Conservation (phyloP, 92 coral and sea anemone species). For the Umimayanthus chanpuru region DNA sequence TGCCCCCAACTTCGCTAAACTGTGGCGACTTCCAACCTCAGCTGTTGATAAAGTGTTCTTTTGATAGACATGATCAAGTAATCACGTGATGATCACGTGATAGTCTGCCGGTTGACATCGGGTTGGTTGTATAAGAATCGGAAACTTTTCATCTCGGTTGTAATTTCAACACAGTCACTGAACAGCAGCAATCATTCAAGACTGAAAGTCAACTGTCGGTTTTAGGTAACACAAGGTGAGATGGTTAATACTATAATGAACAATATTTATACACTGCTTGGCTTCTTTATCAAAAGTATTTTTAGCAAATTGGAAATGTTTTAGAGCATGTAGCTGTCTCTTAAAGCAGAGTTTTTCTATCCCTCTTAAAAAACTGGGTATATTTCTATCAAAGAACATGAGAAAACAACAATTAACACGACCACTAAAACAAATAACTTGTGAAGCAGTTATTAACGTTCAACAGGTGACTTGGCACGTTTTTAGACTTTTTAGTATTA, state of each 20-base stretch:
- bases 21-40: neutral
- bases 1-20: neutral
- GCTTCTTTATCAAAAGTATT: too few species aligned
- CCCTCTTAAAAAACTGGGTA: too few species aligned
- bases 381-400: too few species aligned
- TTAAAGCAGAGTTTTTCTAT: too few species aligned
- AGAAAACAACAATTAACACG: too few species aligned
- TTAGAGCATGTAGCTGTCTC: neutral
- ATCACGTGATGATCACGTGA: constrained; percentile 4
- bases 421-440: too few species aligned
- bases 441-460: too few species aligned
- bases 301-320: too few species aligned
- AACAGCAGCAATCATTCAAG: constrained; percentile 4
- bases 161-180: constrained; percentile 1
- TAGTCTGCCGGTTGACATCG: neutral
- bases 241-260: neutral
- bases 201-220: neutral
- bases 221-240: neutral
- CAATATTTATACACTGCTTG: neutral
- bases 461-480: too few species aligned
- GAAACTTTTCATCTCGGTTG: neutral
- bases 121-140: neutral
- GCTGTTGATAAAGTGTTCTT: neutral
- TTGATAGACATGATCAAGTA: neutral
- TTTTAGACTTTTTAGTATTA: too few species aligned